Evolutionary conservation across 2,113 vertebrate genomes (phyloP).

Genomic region (Centropristis striata): DNA sequence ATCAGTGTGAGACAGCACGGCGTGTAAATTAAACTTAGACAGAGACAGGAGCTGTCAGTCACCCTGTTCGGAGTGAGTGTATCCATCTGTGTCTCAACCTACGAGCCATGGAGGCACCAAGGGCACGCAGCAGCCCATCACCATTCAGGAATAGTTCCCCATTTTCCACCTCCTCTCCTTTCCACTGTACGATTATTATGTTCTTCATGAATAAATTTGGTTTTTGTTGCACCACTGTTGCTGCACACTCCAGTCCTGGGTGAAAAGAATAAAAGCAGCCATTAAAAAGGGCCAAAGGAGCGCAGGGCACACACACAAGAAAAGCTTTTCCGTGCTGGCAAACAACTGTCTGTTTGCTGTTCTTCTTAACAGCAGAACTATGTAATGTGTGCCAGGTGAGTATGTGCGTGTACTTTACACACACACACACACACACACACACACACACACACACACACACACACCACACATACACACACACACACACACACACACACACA

Average conservation of each 20-base stretch:
- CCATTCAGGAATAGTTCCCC: constrained; percentile 25
- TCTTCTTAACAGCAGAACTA: constrained; percentile 38
- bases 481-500: constrained; percentile 14
- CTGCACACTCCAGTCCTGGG: constrained; percentile 9
- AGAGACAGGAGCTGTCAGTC: constrained; percentile 65
- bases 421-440: constrained; percentile 1
- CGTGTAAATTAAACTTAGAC: constrained; percentile 61
- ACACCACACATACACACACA: neutral
- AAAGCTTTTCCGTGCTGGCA: neutral
- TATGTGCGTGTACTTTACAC: neutral
- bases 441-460: constrained; percentile 11
- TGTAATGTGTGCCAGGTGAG: constrained; percentile 51
- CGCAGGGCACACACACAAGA: constrained; percentile 21
- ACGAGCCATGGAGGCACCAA: constrained; percentile 13
- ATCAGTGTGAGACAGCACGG: constrained; percentile 28
- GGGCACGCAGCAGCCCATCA: constrained; percentile 38
- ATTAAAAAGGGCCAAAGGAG: constrained; percentile 26
- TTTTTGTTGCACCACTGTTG: constrained; percentile 8
- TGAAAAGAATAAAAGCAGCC: neutral
- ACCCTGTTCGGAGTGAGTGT: constrained; percentile 32
- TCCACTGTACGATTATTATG: constrained; percentile 51
- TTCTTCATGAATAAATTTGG: constrained; percentile 61
- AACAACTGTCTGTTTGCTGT: constrained; percentile 36
- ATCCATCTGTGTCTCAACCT: constrained; percentile 45
- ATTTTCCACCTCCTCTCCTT: constrained; percentile 21